Evolutionary conservation across 1,140 invertebrate genomes (phyloP).

Genomic region (Drosophila takahashii): DNA sequence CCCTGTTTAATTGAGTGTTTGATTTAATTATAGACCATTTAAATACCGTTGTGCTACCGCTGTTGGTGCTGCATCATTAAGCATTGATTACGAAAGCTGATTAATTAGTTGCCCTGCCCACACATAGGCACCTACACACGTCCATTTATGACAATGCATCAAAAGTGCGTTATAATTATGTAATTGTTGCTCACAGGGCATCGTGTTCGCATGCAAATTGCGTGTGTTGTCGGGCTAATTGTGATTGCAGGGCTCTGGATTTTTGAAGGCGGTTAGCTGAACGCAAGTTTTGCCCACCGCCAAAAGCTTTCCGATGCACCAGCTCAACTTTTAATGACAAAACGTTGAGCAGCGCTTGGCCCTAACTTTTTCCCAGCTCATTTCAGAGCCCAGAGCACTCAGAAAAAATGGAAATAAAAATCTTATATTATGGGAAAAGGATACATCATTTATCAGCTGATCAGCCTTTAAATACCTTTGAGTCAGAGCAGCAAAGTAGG

Average conservation of each 20-base stretch:
- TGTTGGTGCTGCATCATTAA: constrained; percentile 69
- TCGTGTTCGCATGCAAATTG: constrained; percentile 42
- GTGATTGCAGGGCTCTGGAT: constrained; percentile 18
- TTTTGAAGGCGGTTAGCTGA: neutral
- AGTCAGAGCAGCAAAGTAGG: neutral
- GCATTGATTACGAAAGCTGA: constrained; percentile 76
- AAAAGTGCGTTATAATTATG: constrained; percentile 73
- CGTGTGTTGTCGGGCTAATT: constrained; percentile 22
- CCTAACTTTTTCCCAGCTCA: constrained; percentile 51
- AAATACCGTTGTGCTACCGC: constrained; percentile 57
- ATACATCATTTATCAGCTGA: neutral
- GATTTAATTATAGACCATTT: constrained; percentile 79
- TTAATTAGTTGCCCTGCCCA: constrained; percentile 64
- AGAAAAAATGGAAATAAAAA: neutral
- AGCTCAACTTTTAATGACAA: constrained; percentile 71
- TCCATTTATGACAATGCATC: constrained; percentile 46
- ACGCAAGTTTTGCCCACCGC: constrained; percentile 7
- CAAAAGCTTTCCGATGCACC: constrained; percentile 41
- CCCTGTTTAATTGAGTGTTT: constrained; percentile 75
- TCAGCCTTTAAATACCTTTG: neutral
- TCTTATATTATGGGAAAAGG: too few species aligned
- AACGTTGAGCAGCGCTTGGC: constrained; percentile 54
- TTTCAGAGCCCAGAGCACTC: constrained; percentile 19
- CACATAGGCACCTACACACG: constrained; percentile 11
- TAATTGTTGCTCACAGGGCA: constrained; percentile 53